A percentile compares a stretch with the other conserved stretches of the same genome.
Conservation (phyloP, 2,888 invertebrate species). For the Zootermopsis nevadensis region DNA sequence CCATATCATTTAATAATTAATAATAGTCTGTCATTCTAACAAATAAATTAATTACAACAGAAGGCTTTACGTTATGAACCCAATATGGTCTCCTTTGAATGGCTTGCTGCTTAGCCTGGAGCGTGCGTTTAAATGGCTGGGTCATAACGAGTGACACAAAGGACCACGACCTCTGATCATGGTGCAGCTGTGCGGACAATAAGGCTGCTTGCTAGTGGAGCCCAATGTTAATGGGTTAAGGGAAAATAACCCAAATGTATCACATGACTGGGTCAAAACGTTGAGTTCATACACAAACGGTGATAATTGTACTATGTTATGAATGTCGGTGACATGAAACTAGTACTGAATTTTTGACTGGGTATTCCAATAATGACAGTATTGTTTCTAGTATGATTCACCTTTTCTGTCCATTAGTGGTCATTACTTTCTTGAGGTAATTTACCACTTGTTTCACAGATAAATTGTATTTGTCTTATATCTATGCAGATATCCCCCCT, state of each 20-base stretch:
- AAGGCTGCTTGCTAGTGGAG: no score
- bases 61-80: neutral
- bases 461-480: neutral
- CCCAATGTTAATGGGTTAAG: no score
- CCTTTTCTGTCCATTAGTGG: neutral
- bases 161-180: no score
- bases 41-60: constrained; percentile 25
- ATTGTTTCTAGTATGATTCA: neutral
- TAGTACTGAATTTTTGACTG: neutral
- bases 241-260: neutral
- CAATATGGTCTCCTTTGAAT: no score
- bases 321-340: neutral
- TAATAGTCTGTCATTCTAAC: neutral
- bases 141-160: no score
- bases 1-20: neutral
- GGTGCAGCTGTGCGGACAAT: no score
- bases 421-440: constrained; percentile 5
- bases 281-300: neutral
- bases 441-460: no score
- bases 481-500: constrained; percentile 4
- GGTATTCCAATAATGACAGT: neutral
- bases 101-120: no score
- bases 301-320: neutral
- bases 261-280: no score
- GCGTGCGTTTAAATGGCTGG: no score